Evolutionary conservation across 2,797 vertebrate genomes (phyloP).

Genomic region (Peromyscus eremicus): DNA sequence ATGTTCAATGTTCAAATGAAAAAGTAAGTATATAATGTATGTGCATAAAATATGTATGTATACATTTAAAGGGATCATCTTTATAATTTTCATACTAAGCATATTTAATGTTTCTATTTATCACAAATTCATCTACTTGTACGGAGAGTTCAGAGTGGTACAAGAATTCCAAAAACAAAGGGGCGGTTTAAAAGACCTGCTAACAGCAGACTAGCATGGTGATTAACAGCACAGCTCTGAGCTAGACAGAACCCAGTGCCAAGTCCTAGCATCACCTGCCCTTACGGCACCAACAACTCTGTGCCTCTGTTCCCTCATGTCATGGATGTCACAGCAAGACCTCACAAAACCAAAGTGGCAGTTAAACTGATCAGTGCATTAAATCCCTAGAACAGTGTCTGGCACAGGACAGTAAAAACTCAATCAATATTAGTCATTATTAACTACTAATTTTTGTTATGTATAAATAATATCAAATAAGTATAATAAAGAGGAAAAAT

Average conservation of each 20-base stretch:
- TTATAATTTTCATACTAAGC: slow-evolving; percentile 44
- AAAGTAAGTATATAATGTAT: background rate
- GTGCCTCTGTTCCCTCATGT: background rate
- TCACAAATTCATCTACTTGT: slow-evolving; percentile 6
- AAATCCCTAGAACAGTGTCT: background rate
- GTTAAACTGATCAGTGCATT: slow-evolving; percentile 20
- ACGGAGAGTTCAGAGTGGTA: background rate
- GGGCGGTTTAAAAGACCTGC: slow-evolving; percentile 29
- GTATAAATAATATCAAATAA: background rate
- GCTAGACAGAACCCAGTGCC: background rate
- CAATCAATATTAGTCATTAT: background rate
- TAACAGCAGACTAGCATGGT: background rate
- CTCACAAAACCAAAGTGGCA: slow-evolving; percentile 48
- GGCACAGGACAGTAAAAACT: background rate
- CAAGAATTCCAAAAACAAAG: slow-evolving; percentile 53
- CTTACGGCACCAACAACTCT: slow-evolving; percentile 19
- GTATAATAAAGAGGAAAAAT: background rate
- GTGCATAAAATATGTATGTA: background rate
- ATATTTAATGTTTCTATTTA: slow-evolving; percentile 55
- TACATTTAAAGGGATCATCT: slow-evolving; percentile 8
- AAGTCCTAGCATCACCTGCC: background rate
- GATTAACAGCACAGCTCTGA: background rate
- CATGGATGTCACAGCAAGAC: background rate
- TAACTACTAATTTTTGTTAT: background rate
- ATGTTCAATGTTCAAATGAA: slow-evolving; percentile 37